These are phyloP conservation scores for Trachymyrmex cornetzi DNA, from an alignment of 1,140 invertebrate species.

Conservation along the genomic window DNA sequence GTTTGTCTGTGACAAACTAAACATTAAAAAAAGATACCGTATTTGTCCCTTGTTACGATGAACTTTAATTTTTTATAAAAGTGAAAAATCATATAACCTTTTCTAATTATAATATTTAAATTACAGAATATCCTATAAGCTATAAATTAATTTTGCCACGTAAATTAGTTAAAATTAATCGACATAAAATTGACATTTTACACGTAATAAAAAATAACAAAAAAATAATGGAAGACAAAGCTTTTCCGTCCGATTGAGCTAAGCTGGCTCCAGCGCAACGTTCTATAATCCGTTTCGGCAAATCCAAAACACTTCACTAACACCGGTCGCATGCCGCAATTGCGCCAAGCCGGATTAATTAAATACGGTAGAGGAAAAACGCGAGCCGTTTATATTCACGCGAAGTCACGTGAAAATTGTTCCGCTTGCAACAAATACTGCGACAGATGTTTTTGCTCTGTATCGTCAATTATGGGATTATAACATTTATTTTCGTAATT, in stretches of 20 bases:
- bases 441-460: constrained; percentile 39
- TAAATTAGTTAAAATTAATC: constrained; percentile 2
- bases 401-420: constrained; percentile 47
- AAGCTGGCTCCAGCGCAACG: constrained; percentile 53
- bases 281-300: constrained; percentile 70
- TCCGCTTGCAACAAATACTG: constrained; percentile 17
- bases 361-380: constrained; percentile 55
- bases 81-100: neutral
- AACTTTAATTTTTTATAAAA: neutral
- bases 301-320: constrained; percentile 63
- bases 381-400: constrained; percentile 48
- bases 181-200: constrained; percentile 5
- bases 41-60: neutral
- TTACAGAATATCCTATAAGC: neutral
- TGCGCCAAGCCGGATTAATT: constrained; percentile 51
- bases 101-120: neutral
- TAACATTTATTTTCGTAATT: neutral
- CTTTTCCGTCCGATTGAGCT: constrained; percentile 42
- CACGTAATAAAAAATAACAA: neutral
- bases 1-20: neutral
- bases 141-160: neutral
- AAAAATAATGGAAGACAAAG: neutral
- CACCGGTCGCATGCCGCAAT: constrained; percentile 52
- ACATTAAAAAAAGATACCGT: neutral
- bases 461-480: constrained; percentile 5